Conservation (phyloP, 1,140 invertebrate genomes). For the Stenopsyche tienmushanensis region DNA sequence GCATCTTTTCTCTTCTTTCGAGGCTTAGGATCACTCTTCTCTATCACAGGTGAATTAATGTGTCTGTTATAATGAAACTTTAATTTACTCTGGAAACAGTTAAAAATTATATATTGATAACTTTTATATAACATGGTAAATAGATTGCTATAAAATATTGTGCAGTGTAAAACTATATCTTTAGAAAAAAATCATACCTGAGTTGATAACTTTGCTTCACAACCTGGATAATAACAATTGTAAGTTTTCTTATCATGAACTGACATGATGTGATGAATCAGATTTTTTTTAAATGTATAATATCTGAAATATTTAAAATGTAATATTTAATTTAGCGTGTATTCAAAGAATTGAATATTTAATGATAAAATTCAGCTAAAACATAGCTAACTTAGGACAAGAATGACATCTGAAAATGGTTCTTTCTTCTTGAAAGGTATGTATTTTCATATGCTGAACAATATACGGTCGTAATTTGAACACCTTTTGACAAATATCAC, state of each 20-base stretch:
- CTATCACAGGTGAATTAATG: conserved; percentile 16
- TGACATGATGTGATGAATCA: conserved; percentile 33
- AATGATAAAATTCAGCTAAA: background rate
- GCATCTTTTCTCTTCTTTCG: conserved; percentile 27
- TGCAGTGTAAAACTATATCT: background rate
- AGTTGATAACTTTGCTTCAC: conserved; percentile 37
- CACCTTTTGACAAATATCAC: conserved; percentile 51
- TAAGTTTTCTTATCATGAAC: conserved; percentile 35
- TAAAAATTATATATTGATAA: conserved; percentile 1
- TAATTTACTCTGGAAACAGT: conserved; percentile 29
- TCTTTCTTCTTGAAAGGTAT: conserved; percentile 40
- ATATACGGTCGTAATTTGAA: conserved; percentile 51
- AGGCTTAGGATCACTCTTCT: background rate
- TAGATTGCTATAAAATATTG: background rate
- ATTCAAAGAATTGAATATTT: background rate
- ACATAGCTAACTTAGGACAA: conserved; percentile 48
- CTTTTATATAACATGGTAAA: no score
- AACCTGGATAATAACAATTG: conserved; percentile 31
- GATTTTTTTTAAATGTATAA: conserved; percentile 33
- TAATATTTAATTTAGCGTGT: background rate
- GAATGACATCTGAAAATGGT: conserved; percentile 49
- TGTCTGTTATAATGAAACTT: conserved; percentile 22
- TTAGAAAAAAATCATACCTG: conserved; percentile 16
- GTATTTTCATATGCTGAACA: conserved; percentile 50
- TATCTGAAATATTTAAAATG: conserved; percentile 30